Percentiles rank a stretch among this genome's conserved stretches.
Conservation (phyloP, 2,113 vertebrate genomes). For the Puntigrus tetrazona region DNA sequence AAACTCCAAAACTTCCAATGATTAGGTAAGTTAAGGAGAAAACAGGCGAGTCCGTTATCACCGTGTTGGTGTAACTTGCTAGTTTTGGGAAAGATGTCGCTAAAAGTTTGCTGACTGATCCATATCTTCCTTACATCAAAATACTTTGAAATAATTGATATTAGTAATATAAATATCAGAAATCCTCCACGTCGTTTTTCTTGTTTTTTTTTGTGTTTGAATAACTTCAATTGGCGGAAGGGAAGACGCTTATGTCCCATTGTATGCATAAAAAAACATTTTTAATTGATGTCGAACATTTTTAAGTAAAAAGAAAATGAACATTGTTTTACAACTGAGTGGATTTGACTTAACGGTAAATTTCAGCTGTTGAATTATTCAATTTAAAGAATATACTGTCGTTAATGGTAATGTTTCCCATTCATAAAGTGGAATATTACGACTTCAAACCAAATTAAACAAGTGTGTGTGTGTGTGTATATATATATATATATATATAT, state of each 20-base stretch:
- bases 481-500: too few species aligned
- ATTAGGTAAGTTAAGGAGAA: constrained; percentile 5
- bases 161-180: neutral
- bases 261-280: neutral
- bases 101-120: neutral
- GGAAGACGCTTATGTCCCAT: neutral
- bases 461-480: too few species aligned
- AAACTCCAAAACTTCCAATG: neutral
- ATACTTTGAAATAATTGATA: too few species aligned
- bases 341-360: neutral
- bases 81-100: neutral
- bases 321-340: neutral
- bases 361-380: neutral
- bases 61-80: neutral
- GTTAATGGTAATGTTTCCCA: neutral
- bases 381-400: neutral
- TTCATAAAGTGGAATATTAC: neutral
- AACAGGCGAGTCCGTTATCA: neutral
- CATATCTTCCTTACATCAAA: neutral
- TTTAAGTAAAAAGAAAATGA: neutral
- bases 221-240: too few species aligned
- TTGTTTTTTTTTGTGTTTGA: too few species aligned
- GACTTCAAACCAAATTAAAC: neutral
- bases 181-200: too few species aligned
- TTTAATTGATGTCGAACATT: neutral